A percentile compares a stretch with the other conserved stretches of the same genome.
These are phyloP conservation scores for Raja brachyura DNA, from an alignment of 2,113 vertebrate genomes.

Conservation along the genomic window DNA sequence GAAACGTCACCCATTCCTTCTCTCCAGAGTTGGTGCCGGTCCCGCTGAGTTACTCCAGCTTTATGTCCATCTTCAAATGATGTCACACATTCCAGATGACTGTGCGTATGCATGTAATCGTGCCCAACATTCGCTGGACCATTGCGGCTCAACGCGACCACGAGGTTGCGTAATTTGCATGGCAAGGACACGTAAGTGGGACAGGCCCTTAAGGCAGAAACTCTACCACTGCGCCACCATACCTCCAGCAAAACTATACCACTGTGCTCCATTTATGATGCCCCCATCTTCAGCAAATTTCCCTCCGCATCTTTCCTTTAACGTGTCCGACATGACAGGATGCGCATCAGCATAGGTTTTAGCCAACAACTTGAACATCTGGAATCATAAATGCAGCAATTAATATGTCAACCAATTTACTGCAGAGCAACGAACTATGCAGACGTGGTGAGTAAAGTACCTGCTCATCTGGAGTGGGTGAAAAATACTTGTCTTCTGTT, in stretches of 20 bases:
- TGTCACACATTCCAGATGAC: too few species aligned
- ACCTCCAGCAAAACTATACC: slow-evolving; percentile 96
- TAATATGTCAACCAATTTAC: neutral
- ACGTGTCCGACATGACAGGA: slow-evolving; percentile 75
- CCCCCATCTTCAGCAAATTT: slow-evolving; percentile 72
- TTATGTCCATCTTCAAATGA: too few species aligned
- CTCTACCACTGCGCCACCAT: too few species aligned
- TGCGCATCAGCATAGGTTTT: slow-evolving; percentile 80
- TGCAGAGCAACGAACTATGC: neutral
- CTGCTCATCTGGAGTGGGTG: slow-evolving; percentile 89
- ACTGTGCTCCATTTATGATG: slow-evolving; percentile 88
- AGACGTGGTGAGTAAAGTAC: slow-evolving; percentile 51
- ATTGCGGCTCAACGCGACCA: too few species aligned
- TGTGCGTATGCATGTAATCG: too few species aligned
- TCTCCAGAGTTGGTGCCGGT: too few species aligned
- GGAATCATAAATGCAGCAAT: slow-evolving; percentile 32
- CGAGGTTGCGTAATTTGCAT: too few species aligned
- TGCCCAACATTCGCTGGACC: too few species aligned
- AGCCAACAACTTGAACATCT: slow-evolving; percentile 83
- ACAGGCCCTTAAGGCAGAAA: too few species aligned
- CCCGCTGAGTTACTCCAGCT: too few species aligned
- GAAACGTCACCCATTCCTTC: too few species aligned
- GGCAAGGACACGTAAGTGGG: too few species aligned
- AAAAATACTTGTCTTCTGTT: slow-evolving; percentile 79
- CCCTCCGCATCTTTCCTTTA: slow-evolving; percentile 80